Evolutionary conservation across 2,888 invertebrate species (phyloP), one percentile per base, ranked within the genome.

Genomic region (Ariolimax columbianus): DNA sequence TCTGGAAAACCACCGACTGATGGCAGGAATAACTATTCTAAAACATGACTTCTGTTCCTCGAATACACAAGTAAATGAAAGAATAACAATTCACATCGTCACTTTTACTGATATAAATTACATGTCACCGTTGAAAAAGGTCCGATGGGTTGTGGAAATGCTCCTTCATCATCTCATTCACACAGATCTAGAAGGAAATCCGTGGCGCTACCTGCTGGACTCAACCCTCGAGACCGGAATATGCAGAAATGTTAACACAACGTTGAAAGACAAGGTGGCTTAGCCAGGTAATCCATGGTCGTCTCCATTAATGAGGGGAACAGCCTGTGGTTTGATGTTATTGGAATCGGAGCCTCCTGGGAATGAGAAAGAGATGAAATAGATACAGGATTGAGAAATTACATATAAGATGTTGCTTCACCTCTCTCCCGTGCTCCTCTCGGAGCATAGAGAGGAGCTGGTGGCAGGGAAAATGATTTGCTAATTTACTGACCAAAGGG

Each of bases 251-350:
- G 47, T 11, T 17, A 78, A 38, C 19, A 40, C 36, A 78, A 30
- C 36, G 36, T 26, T 55, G 72, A 68, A 77, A 75, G 72, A 75
- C 55, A 23, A 77, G 23, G 47, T 43, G 51, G 38, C 47, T 73
- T 85, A 82, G 72, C 26, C 66, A 4, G 33, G 68, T 59, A 79
- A 38, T 66, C 77, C 72, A 68, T 47, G 38, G 36, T 51, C 14
- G 36, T 81, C 77, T 38, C 70, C 82, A 51, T 79, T 86, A 73
- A 86, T 83, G 33, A 86, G 51, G 36, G 86, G 83, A 38, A 86
- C 86, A 33, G 86, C 86, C n/a, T 86, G 83, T 23, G 80, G 83
- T 81, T 86, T 86, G 23, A 83, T 81, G n/a, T 70, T 80, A 30
- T 36, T 77, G 38, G 80, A 83, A 66, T 73, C 47, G 17, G 83